Evolutionary conservation across 2,888 invertebrate genomes (phyloP).

Genomic region (Melolontha melolontha): DNA sequence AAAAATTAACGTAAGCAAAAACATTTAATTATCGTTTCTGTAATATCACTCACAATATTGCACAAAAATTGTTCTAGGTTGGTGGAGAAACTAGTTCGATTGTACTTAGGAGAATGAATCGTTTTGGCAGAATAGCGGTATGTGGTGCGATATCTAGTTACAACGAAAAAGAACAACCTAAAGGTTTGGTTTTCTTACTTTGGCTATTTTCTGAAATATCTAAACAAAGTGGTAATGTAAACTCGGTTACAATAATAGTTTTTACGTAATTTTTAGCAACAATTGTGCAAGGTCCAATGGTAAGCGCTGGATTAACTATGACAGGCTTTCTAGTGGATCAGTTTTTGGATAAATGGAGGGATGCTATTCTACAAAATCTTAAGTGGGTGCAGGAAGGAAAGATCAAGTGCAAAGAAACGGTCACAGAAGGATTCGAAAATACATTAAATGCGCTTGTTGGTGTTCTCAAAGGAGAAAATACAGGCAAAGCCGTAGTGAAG

Average conservation of each 20-base stretch:
- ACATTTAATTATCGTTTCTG: too few species aligned
- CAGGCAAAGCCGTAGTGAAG: constrained; percentile 78
- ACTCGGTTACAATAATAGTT: too few species aligned
- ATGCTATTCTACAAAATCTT: constrained; percentile 69
- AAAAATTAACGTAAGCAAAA: too few species aligned
- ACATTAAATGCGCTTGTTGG: constrained; percentile 78
- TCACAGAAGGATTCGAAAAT: constrained; percentile 79
- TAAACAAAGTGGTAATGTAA: too few species aligned
- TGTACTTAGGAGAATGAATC: constrained; percentile 73
- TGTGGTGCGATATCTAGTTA: constrained; percentile 77
- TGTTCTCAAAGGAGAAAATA: constrained; percentile 74
- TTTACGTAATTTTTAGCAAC: constrained; percentile 55
- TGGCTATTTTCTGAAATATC: too few species aligned
- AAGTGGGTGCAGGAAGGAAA: constrained; percentile 77
- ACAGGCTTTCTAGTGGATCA: constrained; percentile 66
- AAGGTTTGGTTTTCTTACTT: constrained; percentile 4
- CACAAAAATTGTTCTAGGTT: constrained; percentile 63
- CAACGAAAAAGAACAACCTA: constrained; percentile 60
- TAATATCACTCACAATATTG: too few species aligned
- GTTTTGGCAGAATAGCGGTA: constrained; percentile 72
- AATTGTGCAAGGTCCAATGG: constrained; percentile 69
- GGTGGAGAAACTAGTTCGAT: constrained; percentile 74
- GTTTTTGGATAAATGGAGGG: constrained; percentile 24
- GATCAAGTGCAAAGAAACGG: constrained; percentile 76
- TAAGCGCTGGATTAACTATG: constrained; percentile 71